Percentiles rank a stretch among this genome's conserved stretches.
Evolutionary conservation across 2,888 invertebrate species (phyloP).

Genomic region (Phengaris alcon): DNA sequence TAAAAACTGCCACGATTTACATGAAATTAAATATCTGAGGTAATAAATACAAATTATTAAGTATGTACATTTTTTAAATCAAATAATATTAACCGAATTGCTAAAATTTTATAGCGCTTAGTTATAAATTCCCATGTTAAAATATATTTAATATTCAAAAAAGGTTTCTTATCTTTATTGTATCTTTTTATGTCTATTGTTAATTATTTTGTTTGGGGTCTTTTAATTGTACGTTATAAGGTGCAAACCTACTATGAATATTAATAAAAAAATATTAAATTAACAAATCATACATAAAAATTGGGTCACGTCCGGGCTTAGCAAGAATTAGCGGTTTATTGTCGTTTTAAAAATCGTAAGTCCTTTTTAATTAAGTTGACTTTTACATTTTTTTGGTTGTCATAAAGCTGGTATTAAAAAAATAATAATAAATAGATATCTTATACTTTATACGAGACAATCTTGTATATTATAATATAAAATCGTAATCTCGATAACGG

Average conservation of each 20-base stretch:
- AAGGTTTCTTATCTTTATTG: not conserved
- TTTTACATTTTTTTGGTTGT: not conserved
- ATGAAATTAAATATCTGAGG: no score
- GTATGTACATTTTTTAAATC: no score
- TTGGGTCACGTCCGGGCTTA: conserved; percentile 5
- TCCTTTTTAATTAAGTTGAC: not conserved
- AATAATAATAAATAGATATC: not conserved
- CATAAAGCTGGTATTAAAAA: not conserved
- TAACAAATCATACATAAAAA: conserved; percentile 8
- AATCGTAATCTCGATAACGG: no score
- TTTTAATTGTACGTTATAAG: conserved; percentile 6
- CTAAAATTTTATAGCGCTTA: not conserved
- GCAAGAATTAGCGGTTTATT: conserved; percentile 1
- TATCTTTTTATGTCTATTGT: conserved; percentile 9
- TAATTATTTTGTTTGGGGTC: conserved; percentile 1
- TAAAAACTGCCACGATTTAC: no score
- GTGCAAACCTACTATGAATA: conserved; percentile 8
- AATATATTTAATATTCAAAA: not conserved
- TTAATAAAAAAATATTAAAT: conserved; percentile 15
- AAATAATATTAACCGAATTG: not conserved
- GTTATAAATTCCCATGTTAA: not conserved
- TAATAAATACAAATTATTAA: no score
- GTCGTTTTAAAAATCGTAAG: not conserved
- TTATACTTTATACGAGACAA: not conserved
- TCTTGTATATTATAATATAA: no score